Evolutionary conservation across 2,797 vertebrate genomes (phyloP).

Genomic region (Rhinoraja longicauda): DNA sequence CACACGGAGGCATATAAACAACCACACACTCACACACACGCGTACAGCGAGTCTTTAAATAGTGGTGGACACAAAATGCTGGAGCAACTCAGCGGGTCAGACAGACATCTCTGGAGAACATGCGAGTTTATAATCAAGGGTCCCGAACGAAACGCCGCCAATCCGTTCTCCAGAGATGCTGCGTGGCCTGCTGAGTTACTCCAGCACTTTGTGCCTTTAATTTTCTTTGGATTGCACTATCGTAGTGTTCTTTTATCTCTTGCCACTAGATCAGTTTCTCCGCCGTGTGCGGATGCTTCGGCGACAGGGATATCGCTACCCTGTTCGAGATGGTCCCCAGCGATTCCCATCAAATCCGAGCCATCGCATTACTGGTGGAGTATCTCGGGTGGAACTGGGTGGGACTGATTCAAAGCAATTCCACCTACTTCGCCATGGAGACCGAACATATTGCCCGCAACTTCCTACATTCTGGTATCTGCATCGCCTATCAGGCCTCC

Average conservation of each 20-base stretch:
- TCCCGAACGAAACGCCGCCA: neutral
- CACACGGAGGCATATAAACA: too few relatives aligned
- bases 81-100: too few relatives aligned
- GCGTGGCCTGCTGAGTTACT: too few relatives aligned
- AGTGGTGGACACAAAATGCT: too few relatives aligned
- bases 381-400: constrained; percentile 26
- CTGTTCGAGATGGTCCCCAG: neutral
- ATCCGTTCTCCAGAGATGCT: neutral
- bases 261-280: constrained; percentile 3
- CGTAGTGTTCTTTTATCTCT: too few relatives aligned
- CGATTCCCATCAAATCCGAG: constrained; percentile 12
- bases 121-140: too few relatives aligned
- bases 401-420: neutral
- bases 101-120: too few relatives aligned
- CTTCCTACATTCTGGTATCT: neutral
- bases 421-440: neutral
- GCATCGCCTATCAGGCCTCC: neutral
- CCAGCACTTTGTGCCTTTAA: too few relatives aligned
- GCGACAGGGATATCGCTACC: neutral
- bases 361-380: neutral
- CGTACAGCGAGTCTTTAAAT: too few relatives aligned
- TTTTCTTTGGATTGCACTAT: too few relatives aligned
- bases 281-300: neutral
- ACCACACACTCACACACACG: too few relatives aligned
- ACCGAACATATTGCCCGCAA: neutral